Base-by-base conservation (phyloP, 2,797 vertebrate species). In the Macropodus opercularis region DNA sequence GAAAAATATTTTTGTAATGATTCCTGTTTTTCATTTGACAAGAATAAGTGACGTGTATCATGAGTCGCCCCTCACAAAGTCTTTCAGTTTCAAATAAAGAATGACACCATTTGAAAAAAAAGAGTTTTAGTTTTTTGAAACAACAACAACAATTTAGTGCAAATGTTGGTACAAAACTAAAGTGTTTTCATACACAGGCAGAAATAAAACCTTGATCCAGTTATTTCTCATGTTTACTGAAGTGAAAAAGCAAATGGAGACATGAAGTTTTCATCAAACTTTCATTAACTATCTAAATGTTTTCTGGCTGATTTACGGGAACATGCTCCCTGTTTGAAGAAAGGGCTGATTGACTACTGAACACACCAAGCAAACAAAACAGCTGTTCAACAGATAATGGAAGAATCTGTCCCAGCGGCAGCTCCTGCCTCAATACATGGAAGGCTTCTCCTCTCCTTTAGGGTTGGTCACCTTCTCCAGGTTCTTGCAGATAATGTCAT, bases 401-500 rank as follows among this genome's bases (percentile, higher is more conserved):
- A 40, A 26, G 24, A 44, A 21, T 49, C 36, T 14, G 29, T 42
- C 23, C 34, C 27, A 7, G 54, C 12, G 42, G 14, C 14, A 8
- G 12, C 5, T 38, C 22, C 39, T 6, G 53, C 44, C 10, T 95
- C 90, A 97, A 78, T 96, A 97, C 95, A 97, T 97, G 34, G 94
- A 92, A 0, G 94, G 86, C 70, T 96, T 96, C 85, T 96, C 95
- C 70, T 96, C 95, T 74, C 95, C 95, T 81, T 97, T 97, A 0
- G 95, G 95, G 21, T 96, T 96, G 51, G 93, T 94, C 68, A 97
- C 91, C 80, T 97, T 97, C 54, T 96, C 95, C 59, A 92, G 83
- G 32, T 97, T 97, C 86, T 93, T 95, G 83, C 24, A 89, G 85
- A 96, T 90, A 81, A 96, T 94, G 77, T 96, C 94, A 63, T 95